A percentile compares a stretch with the other conserved stretches of the same genome.
Evolutionary conservation across 2,888 invertebrate genomes (phyloP).

Genomic region (Meandrusa payeni): DNA sequence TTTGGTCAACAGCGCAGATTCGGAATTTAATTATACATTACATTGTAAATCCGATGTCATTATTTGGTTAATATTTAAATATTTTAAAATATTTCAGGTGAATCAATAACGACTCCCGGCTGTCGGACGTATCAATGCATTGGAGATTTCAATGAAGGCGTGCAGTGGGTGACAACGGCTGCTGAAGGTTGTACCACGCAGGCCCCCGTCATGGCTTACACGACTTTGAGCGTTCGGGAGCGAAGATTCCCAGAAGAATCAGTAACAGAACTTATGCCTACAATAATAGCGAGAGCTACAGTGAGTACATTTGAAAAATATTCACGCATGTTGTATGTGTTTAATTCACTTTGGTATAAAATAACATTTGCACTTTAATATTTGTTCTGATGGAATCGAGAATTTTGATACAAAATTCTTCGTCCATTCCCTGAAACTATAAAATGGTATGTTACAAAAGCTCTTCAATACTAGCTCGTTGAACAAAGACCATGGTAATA

Average conservation of each 20-base stretch:
- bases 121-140: conserved; percentile 53
- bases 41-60: no score
- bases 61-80: no score
- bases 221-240: conserved; percentile 12
- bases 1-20: no score
- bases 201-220: conserved; percentile 18
- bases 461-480: no score
- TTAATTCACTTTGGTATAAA: no score
- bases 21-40: no score
- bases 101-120: conserved; percentile 27
- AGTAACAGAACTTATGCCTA: conserved; percentile 24
- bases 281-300: conserved; percentile 1
- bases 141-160: conserved; percentile 68
- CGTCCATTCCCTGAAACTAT: no score
- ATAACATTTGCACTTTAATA: background rate
- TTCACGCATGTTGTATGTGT: background rate
- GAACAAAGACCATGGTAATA: no score
- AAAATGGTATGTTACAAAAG: no score
- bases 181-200: conserved; percentile 37
- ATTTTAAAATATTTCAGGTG: no score
- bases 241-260: conserved; percentile 1
- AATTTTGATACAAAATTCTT: no score
- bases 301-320: conserved; percentile 11
- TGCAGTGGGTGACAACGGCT: conserved; percentile 51
- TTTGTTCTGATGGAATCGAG: no score